Evolutionary conservation across 2,797 vertebrate species (phyloP).

Genomic region (Leucoraja ocellata): DNA sequence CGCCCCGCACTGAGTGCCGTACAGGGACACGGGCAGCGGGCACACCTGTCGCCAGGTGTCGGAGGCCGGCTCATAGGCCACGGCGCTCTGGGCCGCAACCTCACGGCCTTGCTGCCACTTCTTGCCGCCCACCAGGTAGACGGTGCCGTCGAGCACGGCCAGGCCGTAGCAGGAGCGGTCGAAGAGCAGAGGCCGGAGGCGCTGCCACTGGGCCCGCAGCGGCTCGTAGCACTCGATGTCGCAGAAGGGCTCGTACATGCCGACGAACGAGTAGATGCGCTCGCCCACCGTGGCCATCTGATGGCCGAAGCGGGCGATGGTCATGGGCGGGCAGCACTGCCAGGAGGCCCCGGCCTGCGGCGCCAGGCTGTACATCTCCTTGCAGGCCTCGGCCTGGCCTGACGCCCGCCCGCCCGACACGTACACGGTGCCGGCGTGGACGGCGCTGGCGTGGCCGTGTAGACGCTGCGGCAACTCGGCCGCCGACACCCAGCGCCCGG

Average conservation of each 20-base stretch:
- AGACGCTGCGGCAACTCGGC: conserved; percentile 61
- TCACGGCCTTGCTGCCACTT: conserved; percentile 80
- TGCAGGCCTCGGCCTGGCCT: conserved; percentile 59
- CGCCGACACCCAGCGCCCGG: conserved; percentile 66
- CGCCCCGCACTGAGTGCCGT: conserved; percentile 73
- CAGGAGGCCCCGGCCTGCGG: conserved; percentile 54
- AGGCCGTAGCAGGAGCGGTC: conserved; percentile 84
- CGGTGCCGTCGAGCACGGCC: conserved; percentile 61
- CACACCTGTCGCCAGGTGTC: conserved; percentile 85
- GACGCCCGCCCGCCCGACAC: conserved; percentile 74
- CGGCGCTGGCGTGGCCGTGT: conserved; percentile 74
- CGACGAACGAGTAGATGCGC: conserved; percentile 77
- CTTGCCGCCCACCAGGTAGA: conserved; percentile 79
- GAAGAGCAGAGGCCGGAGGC: conserved; percentile 68
- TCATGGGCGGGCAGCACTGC: conserved; percentile 75
- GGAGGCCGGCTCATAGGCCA: conserved; percentile 77
- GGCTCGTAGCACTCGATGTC: conserved; percentile 83
- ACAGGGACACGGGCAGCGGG: conserved; percentile 71
- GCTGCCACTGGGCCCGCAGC: conserved; percentile 71
- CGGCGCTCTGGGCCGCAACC: conserved; percentile 69
- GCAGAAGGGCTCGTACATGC: conserved; percentile 85
- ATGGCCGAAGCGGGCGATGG: conserved; percentile 80
- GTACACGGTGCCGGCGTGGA: conserved; percentile 65
- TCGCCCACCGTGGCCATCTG: conserved; percentile 72
- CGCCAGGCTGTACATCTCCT: conserved; percentile 66